Evolutionary conservation across 1,140 invertebrate species (phyloP).

Genomic region (Gonioctena quinquepunctata): DNA sequence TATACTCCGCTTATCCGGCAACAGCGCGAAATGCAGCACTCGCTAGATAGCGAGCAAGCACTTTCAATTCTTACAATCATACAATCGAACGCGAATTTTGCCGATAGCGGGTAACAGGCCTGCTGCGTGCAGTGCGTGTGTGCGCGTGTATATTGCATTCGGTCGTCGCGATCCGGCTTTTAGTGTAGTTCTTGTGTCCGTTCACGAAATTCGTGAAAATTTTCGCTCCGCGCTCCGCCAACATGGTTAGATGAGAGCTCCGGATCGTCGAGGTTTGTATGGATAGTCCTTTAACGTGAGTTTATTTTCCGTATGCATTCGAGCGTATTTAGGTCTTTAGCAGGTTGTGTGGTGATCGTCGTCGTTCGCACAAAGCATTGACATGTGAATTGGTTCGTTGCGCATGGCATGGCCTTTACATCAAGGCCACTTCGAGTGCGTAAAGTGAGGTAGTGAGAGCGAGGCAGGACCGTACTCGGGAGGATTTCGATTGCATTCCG

Average conservation of each 20-base stretch:
- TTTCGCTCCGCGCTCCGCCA: not conserved
- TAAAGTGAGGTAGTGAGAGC: not conserved
- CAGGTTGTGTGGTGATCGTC: no score
- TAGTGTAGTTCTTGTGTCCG: slow-evolving; percentile 18
- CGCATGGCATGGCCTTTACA: slow-evolving; percentile 24
- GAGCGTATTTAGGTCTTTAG: not conserved
- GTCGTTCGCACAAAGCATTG: not conserved
- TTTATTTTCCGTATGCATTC: not conserved
- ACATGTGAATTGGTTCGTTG: not conserved
- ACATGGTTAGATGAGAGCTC: not conserved
- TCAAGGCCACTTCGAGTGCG: slow-evolving; percentile 16
- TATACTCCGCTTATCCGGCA: no score
- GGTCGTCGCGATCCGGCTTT: no score
- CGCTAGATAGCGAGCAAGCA: no score
- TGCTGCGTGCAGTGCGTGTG: slow-evolving; percentile 19
- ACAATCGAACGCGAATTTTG: slow-evolving; percentile 33
- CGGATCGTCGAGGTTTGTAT: not conserved
- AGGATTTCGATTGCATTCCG: no score
- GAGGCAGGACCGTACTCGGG: not conserved
- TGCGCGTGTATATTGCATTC: slow-evolving; percentile 31
- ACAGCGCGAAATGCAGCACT: no score
- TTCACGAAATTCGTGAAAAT: not conserved
- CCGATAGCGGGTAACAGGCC: slow-evolving; percentile 24
- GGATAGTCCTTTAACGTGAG: not conserved
- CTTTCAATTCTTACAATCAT: slow-evolving; percentile 17